phyloP scores from a whole-genome alignment of 92 coral and sea anemone species.

The Actinostola sp. region DNA sequence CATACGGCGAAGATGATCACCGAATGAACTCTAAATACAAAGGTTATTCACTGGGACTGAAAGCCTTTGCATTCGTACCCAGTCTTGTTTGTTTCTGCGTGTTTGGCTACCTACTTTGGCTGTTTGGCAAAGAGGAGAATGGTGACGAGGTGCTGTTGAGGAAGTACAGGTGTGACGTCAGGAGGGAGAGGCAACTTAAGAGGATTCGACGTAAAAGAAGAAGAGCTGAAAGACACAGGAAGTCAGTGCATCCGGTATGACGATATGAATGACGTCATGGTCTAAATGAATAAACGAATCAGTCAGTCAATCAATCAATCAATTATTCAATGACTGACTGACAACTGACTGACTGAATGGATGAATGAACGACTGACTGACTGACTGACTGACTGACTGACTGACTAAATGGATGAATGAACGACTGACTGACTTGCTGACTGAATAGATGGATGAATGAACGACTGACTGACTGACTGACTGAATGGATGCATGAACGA shows the following conservation, averaged over 20 bases:
- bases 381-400: no score
- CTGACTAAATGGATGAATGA: no score
- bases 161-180: constrained; percentile 70
- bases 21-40: constrained; percentile 79
- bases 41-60: constrained; percentile 74
- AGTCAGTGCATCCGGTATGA: background rate
- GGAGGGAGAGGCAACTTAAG: constrained; percentile 68
- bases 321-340: no score
- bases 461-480: no score
- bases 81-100: constrained; percentile 70
- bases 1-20: constrained; percentile 71
- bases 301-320: no score
- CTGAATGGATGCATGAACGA: no score
- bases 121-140: constrained; percentile 83
- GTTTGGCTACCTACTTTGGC: constrained; percentile 82
- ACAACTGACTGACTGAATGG: no score
- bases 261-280: no score
- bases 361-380: no score
- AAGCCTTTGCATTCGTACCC: constrained; percentile 80
- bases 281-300: no score
- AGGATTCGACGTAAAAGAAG: constrained; percentile 45
- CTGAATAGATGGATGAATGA: no score
- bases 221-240: constrained; percentile 38
- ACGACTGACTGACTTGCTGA: no score
- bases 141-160: constrained; percentile 84